phyloP scores from a whole-genome alignment of 1,140 invertebrate genomes.

The Himalopsyche phryganea region DNA sequence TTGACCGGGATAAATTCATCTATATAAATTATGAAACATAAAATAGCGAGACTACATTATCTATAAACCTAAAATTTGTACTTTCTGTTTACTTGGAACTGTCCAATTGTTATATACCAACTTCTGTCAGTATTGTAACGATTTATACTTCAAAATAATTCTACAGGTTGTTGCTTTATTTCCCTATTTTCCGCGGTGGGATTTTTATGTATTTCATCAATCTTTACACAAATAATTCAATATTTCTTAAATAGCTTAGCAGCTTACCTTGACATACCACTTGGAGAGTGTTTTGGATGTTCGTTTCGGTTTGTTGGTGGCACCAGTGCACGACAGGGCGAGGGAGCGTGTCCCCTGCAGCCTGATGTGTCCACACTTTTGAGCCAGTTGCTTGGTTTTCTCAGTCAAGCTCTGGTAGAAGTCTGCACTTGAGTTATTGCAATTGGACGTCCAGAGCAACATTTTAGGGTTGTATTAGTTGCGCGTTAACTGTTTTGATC shows the following conservation, averaged over 20 bases:
- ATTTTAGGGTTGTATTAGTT: constrained; percentile 22
- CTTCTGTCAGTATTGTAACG: too few relatives aligned
- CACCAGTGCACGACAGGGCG: neutral
- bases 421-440: constrained; percentile 33
- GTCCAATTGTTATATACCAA: too few relatives aligned
- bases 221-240: neutral
- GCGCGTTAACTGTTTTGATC: too few relatives aligned
- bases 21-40: too few relatives aligned
- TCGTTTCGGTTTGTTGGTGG: constrained; percentile 19
- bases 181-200: too few relatives aligned
- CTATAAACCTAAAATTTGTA: too few relatives aligned
- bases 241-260: constrained; percentile 18
- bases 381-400: constrained; percentile 43
- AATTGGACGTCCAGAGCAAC: constrained; percentile 38
- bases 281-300: constrained; percentile 37
- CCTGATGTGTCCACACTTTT: constrained; percentile 38
- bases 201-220: too few relatives aligned
- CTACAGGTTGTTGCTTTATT: too few relatives aligned
- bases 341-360: constrained; percentile 10
- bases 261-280: constrained; percentile 51
- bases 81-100: too few relatives aligned
- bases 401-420: constrained; percentile 38
- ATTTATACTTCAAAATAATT: too few relatives aligned
- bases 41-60: too few relatives aligned
- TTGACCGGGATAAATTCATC: too few relatives aligned